Evolutionary conservation across 2,113 vertebrate species (phyloP), one percentile per base, ranked within the genome.

Genomic region (Typhlomys cinereus): DNA sequence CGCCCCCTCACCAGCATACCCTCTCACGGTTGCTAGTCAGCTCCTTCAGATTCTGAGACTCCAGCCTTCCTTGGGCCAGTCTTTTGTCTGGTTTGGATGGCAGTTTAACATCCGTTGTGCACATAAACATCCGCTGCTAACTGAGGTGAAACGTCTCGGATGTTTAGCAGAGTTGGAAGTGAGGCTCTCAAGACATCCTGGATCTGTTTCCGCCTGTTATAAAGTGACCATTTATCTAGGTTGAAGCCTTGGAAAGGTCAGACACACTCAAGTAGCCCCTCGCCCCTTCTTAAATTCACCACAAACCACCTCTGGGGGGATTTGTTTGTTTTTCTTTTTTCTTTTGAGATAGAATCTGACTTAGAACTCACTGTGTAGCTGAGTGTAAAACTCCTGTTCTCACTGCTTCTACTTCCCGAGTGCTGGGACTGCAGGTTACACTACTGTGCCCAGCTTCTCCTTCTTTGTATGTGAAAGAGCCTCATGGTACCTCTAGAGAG

Each of bases 91-190:
- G 41, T 25, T 82, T 66, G 39, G 27, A 59, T 25, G 23, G 12
- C 39, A 67, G 14, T 62, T 85, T 61, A 93, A 79, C 83, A 78
- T 88, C 41, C 25, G 5, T 84, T 85, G 36, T 69, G 6, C 9
- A 36, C 27, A 12, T 71, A 61, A 54, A 79, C 36, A 13, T 88
- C 34, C 48, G 54, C 34, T 20, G 36, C 59, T 71, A 62, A 92
- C 76, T 90, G 78, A 94, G 93, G 91, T 75, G n/a, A 82, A 79
- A 79, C 31, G 81, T 81, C 76, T 90, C 78, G 13, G 66, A 85
- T 61, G 66, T 67, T 69, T 29, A 71, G 59, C 76, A 52, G 85
- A 88, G 71, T 64, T 80, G n/a, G 50, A 86, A 89, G 76, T 61
- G 41, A 94, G 41, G 29, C 44, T 79, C 61, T 90, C 25, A 46